These are phyloP conservation scores for Chloroceryle inda DNA, from an alignment of 2,797 vertebrate species.

Conservation along the genomic window DNA sequence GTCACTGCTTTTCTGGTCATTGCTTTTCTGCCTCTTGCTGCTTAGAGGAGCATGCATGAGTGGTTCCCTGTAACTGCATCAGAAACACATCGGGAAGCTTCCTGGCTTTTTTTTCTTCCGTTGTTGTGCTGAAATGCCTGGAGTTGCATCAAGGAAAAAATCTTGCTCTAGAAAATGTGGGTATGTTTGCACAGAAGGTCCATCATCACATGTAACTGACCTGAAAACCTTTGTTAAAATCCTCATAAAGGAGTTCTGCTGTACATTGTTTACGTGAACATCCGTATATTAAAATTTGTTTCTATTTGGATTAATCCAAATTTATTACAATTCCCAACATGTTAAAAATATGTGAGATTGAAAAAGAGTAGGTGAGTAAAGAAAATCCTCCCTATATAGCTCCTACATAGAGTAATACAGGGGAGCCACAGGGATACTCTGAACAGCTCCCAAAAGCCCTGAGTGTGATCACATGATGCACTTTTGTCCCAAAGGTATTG, in stretches of 20 bases:
- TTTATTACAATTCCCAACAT: not conserved
- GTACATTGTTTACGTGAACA: not conserved
- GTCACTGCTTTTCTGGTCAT: constrained; percentile 46
- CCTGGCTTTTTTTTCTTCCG: not conserved
- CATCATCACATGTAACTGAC: not conserved
- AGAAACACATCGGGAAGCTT: not conserved
- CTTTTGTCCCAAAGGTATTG: not conserved
- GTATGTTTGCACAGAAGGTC: not conserved
- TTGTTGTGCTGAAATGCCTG: rapidly evolving
- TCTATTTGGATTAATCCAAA: not conserved
- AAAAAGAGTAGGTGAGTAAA: not conserved
- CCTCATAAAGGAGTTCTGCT: not conserved
- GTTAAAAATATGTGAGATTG: not conserved
- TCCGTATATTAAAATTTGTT: not conserved
- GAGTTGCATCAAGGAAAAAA: not conserved
- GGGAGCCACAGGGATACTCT: rapidly evolving
- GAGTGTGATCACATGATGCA: rapidly evolving
- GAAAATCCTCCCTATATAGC: not conserved
- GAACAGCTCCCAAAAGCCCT: not conserved
- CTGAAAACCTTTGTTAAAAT: not conserved
- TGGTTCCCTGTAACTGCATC: not conserved
- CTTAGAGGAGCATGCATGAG: not conserved
- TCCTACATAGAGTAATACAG: not conserved
- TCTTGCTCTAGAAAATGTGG: rapidly evolving
- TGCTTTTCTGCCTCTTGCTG: constrained; percentile 35